Conservation (phyloP, 1,140 invertebrate species). For the Papilio polytes region DNA sequence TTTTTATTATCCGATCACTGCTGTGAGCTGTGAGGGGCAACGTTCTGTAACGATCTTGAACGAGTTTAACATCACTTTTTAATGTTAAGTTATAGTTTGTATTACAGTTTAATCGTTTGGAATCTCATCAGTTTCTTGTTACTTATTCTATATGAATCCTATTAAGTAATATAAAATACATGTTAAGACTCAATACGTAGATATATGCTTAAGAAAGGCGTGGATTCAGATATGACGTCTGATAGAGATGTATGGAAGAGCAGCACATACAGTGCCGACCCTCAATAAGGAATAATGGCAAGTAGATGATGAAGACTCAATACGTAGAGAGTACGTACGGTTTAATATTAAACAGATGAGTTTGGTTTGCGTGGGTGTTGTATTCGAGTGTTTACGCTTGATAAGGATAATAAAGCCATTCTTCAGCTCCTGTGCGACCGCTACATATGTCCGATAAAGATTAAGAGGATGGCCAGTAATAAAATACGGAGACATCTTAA, state of each 20-base stretch:
- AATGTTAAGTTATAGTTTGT: neutral
- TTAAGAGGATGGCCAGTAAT: slow-evolving; percentile 17
- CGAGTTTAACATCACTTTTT: neutral
- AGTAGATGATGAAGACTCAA: too few species aligned
- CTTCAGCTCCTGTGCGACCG: slow-evolving; percentile 21
- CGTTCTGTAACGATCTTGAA: slow-evolving; percentile 10
- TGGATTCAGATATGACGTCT: too few species aligned
- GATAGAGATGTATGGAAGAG: too few species aligned
- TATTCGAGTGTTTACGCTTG: slow-evolving; percentile 23
- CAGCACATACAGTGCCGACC: too few species aligned
- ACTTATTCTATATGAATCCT: neutral
- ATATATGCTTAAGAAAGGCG: too few species aligned
- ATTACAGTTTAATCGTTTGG: neutral
- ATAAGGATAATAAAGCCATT: slow-evolving; percentile 26
- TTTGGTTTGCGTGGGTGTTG: neutral
- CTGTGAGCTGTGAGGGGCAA: neutral
- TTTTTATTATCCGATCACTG: slow-evolving; percentile 8
- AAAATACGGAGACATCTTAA: slow-evolving; percentile 24
- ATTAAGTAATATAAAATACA: neutral
- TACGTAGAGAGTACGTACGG: neutral
- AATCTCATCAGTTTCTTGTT: neutral
- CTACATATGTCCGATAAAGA: slow-evolving; percentile 6
- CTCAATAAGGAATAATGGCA: too few species aligned
- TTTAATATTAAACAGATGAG: neutral
- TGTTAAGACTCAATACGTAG: neutral